A percentile compares a stretch with the other conserved stretches of the same genome.
These are phyloP conservation scores for Halocynthia roretzi DNA, from an alignment of 23 tunicate genomes.

Conservation along the genomic window DNA sequence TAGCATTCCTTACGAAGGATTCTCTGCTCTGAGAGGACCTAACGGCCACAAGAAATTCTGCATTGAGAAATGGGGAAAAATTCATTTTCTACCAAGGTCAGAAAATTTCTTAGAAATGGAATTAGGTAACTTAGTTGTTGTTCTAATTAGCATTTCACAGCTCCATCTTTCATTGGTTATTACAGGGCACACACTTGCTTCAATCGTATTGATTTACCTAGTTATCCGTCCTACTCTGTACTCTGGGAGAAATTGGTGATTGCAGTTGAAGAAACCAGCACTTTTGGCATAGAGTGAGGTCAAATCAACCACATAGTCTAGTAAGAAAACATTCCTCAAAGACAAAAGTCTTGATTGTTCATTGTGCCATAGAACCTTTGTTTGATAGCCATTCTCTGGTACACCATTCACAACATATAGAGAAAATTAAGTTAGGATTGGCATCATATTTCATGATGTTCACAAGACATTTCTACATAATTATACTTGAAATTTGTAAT, in stretches of 20 bases:
- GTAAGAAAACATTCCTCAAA: no score
- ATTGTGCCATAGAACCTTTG: no score
- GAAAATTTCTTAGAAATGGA: background rate
- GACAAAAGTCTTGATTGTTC: no score
- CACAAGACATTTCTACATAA: no score
- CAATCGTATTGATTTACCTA: constrained; percentile 93
- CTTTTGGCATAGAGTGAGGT: constrained; percentile 78
- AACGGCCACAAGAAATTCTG: constrained; percentile 99
- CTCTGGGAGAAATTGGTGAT: constrained; percentile 86
- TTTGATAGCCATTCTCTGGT: no score
- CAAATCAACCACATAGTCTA: background rate
- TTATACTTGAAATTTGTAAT: no score
- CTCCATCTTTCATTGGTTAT: background rate
- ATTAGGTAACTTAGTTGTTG: background rate
- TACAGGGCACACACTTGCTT: constrained; percentile 97
- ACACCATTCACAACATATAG: no score
- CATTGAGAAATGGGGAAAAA: constrained; percentile 95
- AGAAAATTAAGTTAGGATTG: no score
- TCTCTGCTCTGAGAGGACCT: constrained; percentile 92
- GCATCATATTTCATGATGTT: no score
- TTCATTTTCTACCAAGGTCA: constrained; percentile 77
- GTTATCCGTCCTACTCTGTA: constrained; percentile 41
- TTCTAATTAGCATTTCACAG: background rate
- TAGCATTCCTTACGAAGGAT: constrained; percentile 97
- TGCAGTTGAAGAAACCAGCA: constrained; percentile 84